These are phyloP conservation scores for Pycnonotus jocosus DNA, from an alignment of 2,113 vertebrate genomes.

Conservation along the genomic window DNA sequence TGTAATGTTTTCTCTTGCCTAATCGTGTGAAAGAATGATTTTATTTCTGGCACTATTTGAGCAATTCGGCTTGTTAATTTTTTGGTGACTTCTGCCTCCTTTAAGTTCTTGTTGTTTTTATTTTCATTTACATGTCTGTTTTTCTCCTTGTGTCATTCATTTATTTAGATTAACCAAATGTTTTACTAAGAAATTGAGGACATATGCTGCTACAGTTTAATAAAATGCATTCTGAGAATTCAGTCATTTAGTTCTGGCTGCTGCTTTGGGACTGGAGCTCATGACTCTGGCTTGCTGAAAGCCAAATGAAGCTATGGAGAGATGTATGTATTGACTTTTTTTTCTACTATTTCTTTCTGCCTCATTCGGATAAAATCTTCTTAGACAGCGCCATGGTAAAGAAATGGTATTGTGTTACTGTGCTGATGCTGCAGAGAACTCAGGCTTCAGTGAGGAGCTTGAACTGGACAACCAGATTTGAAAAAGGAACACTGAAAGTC, in stretches of 20 bases:
- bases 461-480: background rate
- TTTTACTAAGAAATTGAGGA: background rate
- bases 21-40: background rate
- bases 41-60: background rate
- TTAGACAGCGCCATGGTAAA: background rate
- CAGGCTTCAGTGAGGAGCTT: background rate
- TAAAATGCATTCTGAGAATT: background rate
- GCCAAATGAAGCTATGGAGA: background rate
- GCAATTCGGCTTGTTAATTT: background rate
- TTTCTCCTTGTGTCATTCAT: background rate
- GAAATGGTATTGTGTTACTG: background rate
- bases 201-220: background rate
- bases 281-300: background rate
- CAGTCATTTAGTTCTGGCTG: background rate
- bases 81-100: background rate
- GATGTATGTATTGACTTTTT: background rate
- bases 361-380: background rate
- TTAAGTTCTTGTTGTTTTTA: background rate
- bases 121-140: background rate
- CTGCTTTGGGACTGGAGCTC: background rate
- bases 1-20: background rate
- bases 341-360: background rate
- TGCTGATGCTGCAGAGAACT: background rate
- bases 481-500: background rate
- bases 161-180: constrained; percentile 4